phyloP scores from a whole-genome alignment of 53 echinoderm and acorn worm genomes.

The Crossaster papposus region DNA sequence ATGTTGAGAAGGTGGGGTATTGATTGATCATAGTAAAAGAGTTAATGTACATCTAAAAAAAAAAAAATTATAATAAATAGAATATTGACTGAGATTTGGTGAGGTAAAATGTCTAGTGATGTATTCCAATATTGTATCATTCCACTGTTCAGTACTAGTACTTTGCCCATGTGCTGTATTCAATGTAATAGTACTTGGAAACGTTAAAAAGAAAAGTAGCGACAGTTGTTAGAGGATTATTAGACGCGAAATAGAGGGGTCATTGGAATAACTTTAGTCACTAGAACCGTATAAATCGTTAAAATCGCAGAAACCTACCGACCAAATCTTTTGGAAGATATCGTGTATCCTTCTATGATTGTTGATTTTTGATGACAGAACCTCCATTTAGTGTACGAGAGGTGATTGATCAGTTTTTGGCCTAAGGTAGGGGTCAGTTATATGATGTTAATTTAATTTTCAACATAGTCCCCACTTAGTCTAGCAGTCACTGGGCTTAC shows the following conservation, averaged over 20 bases:
- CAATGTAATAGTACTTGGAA: background rate
- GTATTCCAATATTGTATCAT: constrained; percentile 6
- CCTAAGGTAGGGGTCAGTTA: too few species aligned
- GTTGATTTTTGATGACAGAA: too few species aligned
- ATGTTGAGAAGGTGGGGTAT: background rate
- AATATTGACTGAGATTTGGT: background rate
- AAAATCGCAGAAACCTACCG: too few species aligned
- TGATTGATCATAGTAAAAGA: background rate
- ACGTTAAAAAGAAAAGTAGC: background rate
- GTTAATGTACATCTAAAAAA: background rate
- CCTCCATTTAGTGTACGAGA: too few species aligned
- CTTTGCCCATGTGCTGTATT: constrained; percentile 20
- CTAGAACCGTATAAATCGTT: too few species aligned
- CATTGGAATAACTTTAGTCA: background rate
- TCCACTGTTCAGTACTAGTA: constrained; percentile 20
- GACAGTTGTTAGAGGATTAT: background rate
- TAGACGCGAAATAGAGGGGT: background rate
- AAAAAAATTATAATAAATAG: background rate
- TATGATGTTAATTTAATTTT: too few species aligned
- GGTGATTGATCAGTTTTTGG: too few species aligned
- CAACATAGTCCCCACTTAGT: too few species aligned
- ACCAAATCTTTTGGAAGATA: too few species aligned
- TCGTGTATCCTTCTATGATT: too few species aligned
- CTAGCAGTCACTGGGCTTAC: too few species aligned
- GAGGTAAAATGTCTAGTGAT: background rate